Evolutionary conservation across 2,113 vertebrate genomes (phyloP), one percentile per base, ranked within the genome.

Genomic region (Odocoileus virginianus): DNA sequence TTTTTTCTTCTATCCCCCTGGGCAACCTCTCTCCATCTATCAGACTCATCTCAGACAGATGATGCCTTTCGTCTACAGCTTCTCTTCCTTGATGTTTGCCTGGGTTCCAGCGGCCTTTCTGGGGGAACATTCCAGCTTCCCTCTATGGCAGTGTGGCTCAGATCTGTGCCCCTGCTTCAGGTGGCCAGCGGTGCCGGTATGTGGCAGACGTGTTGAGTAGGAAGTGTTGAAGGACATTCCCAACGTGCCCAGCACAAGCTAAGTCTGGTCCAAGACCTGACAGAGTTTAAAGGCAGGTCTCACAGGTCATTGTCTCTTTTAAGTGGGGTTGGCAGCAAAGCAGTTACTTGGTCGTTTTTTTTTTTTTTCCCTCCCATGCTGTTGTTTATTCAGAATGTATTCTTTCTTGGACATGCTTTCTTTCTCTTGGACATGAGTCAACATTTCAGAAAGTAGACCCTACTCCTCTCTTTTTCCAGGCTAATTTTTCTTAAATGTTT

Each of bases 331-430:
- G 36, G 33, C 17, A n/a, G 54, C 5, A 89, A 78, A 10, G 28
- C 2, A 1, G 30, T 17, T 6, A 2, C 12, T 21, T 50, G 3
- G 47, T 50, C 3, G 11, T 47, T 47, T 8, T 33, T 19, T 40
- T 19, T 40, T 74, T 23, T 54, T 74, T n/a, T 7, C 16, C 30
- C 52, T 47, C 28, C 10, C 15, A 40, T 28, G 30, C 21, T 28
- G 7, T 93, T 93, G 82, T 23, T 61, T 91, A 50, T 87, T 76
- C 60, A 54, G 36, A 95, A 71, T 28, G 5, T 81, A 86, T 90
- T 47, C 33, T 87, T 87, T 79, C 47, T 79, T 33, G 45, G 15
- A 79, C 76, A 79, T 79, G 45, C 33, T 79, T 79, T 79, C 76
- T 33, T 79, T 79, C 76, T 33, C 45, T 11, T 50, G 76, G 28